Conservation (phyloP, 2,888 invertebrate species). For the Aspidiotus rigidus region DNA sequence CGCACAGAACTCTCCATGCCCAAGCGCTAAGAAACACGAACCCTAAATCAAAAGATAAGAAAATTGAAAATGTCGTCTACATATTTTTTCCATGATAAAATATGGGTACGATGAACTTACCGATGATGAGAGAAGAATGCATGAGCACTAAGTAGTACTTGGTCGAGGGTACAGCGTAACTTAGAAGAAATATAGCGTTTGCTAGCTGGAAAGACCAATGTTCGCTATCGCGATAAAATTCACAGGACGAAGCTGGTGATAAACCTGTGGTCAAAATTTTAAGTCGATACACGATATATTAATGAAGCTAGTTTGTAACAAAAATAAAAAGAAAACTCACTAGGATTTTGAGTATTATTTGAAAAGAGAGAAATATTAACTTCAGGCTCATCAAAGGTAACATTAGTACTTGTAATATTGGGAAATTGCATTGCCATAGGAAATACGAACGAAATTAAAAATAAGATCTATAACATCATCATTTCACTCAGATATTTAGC, state of each 20-base stretch:
- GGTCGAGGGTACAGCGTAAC: conserved; percentile 67
- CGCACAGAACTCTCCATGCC: conserved; percentile 84
- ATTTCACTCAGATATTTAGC: too few relatives aligned
- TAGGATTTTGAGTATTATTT: too few relatives aligned
- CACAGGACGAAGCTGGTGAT: conserved; percentile 8
- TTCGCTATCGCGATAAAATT: conserved; percentile 17
- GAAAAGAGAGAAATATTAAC: too few relatives aligned
- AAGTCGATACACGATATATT: too few relatives aligned
- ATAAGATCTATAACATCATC: too few relatives aligned
- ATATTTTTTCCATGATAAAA: not conserved
- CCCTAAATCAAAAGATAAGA: conserved; percentile 46
- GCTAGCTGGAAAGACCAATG: conserved; percentile 57
- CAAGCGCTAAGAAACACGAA: conserved; percentile 72
- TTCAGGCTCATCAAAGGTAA: too few relatives aligned
- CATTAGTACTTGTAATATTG: too few relatives aligned
- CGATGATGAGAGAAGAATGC: conserved; percentile 68
- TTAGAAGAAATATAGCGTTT: conserved; percentile 67
- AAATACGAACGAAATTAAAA: too few relatives aligned
- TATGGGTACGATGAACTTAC: conserved; percentile 45
- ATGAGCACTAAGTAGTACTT: conserved; percentile 71
- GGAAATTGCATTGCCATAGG: too few relatives aligned
- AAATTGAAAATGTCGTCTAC: not conserved
- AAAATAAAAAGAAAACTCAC: too few relatives aligned
- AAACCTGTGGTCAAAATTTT: not conserved
- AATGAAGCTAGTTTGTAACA: too few relatives aligned